Conservation (phyloP, 2,113 vertebrate species). For the Zapornia atra region DNA sequence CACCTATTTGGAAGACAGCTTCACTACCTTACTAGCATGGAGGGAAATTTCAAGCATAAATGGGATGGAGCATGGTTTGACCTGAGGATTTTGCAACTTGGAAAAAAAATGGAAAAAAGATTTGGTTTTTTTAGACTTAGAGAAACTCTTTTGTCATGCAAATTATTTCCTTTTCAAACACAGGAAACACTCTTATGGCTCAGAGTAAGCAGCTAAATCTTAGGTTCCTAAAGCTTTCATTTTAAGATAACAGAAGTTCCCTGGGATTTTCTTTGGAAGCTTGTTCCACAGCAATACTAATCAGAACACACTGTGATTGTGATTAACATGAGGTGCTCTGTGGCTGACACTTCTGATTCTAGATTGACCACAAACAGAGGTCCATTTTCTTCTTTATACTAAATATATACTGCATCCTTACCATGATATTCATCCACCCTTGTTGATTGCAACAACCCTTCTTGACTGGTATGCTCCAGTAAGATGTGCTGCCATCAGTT, state of each 20-base stretch:
- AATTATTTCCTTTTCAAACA: not conserved
- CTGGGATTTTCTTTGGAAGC: conserved; percentile 25
- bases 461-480: not conserved
- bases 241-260: conserved; percentile 33
- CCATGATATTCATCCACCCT: conserved; percentile 2
- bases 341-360: conserved; percentile 3
- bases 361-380: not conserved
- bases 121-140: not conserved
- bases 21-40: not conserved
- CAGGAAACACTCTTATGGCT: not conserved
- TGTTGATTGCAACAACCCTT: conserved; percentile 31
- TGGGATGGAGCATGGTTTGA: not conserved
- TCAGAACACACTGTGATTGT: not conserved
- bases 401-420: not conserved
- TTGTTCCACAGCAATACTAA: conserved; percentile 19
- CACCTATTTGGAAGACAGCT: not conserved
- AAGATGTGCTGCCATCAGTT: conserved; percentile 27
- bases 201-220: not conserved
- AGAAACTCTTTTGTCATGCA: not conserved
- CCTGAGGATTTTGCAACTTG: not conserved
- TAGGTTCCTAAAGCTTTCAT: not conserved
- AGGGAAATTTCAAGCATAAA: not conserved
- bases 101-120: not conserved
- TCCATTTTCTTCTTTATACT: not conserved
- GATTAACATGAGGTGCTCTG: conserved; percentile 26